phyloP scores from a whole-genome alignment of 2,888 invertebrate genomes.

The Acleris emargana region DNA sequence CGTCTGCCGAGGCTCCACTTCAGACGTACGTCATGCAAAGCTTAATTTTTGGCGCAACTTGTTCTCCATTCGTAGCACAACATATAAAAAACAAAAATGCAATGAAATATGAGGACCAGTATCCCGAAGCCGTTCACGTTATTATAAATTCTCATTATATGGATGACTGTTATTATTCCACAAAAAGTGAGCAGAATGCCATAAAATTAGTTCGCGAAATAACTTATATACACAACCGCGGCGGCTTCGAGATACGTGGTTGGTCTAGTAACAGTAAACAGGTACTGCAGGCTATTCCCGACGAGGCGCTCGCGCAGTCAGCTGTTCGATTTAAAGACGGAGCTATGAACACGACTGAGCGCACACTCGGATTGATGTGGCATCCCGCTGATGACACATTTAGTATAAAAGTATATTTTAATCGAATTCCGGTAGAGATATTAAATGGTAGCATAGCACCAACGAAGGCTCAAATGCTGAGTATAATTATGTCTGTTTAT shows the following conservation, averaged over 20 bases:
- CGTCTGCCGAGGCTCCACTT: neutral
- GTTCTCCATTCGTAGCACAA: constrained; percentile 31
- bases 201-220: constrained; percentile 6
- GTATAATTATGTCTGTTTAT: constrained; percentile 9
- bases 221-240: constrained; percentile 3
- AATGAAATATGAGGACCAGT: constrained; percentile 4
- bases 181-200: constrained; percentile 2
- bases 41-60: constrained; percentile 30
- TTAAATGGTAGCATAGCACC: neutral
- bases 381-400: constrained; percentile 7
- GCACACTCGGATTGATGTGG: constrained; percentile 10
- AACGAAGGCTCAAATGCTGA: constrained; percentile 2
- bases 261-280: constrained; percentile 17
- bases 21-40: constrained; percentile 13
- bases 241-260: constrained; percentile 13
- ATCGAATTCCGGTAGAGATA: neutral
- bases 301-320: neutral
- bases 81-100: constrained; percentile 18
- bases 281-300: constrained; percentile 5
- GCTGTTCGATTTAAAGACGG: constrained; percentile 1
- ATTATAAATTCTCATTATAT: constrained; percentile 3
- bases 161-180: constrained; percentile 7
- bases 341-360: constrained; percentile 14
- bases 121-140: constrained; percentile 3
- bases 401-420: neutral